These are phyloP conservation scores for Chelon labrosus DNA, from an alignment of 2,797 vertebrate species.

Conservation along the genomic window DNA sequence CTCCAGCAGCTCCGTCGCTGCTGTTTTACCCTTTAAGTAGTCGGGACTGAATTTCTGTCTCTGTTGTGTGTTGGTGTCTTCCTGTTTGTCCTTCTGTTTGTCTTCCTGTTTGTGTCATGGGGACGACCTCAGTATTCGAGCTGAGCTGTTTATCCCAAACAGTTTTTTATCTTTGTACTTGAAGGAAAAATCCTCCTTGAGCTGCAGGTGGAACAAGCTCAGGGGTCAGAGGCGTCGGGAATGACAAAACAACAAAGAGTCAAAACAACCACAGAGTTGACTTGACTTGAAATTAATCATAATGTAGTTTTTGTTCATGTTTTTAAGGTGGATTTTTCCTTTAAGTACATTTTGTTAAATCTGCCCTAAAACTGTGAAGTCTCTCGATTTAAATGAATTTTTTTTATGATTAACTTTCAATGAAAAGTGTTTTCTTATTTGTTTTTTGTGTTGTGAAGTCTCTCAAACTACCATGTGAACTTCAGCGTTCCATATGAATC, in stretches of 20 bases:
- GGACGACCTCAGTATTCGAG: background rate
- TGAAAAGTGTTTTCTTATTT: slow-evolving; percentile 34
- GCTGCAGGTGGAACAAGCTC: background rate
- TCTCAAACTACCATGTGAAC: slow-evolving; percentile 29
- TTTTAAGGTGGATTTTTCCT: slow-evolving; percentile 38
- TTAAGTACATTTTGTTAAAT: slow-evolving; percentile 13
- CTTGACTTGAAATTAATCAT: no score
- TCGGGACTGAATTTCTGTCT: slow-evolving; percentile 21
- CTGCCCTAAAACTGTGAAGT: slow-evolving; percentile 53
- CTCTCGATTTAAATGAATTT: background rate
- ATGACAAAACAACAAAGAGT: no score
- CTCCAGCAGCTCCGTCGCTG: slow-evolving; percentile 45
- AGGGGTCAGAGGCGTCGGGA: background rate
- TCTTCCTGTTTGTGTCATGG: slow-evolving; percentile 10
- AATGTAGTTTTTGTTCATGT: no score
- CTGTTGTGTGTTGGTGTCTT: slow-evolving; percentile 13
- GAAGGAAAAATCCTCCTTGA: slow-evolving; percentile 42
- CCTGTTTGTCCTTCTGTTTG: background rate
- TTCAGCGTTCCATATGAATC: slow-evolving; percentile 22
- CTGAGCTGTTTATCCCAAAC: slow-evolving; percentile 25
- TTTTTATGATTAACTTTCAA: background rate
- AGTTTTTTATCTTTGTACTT: slow-evolving; percentile 13
- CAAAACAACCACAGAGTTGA: background rate
- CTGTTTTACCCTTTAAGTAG: slow-evolving; percentile 69
- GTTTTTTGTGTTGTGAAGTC: slow-evolving; percentile 44